Evolutionary conservation across 2,113 vertebrate species (phyloP).

Genomic region (Aleadryas rufinucha): DNA sequence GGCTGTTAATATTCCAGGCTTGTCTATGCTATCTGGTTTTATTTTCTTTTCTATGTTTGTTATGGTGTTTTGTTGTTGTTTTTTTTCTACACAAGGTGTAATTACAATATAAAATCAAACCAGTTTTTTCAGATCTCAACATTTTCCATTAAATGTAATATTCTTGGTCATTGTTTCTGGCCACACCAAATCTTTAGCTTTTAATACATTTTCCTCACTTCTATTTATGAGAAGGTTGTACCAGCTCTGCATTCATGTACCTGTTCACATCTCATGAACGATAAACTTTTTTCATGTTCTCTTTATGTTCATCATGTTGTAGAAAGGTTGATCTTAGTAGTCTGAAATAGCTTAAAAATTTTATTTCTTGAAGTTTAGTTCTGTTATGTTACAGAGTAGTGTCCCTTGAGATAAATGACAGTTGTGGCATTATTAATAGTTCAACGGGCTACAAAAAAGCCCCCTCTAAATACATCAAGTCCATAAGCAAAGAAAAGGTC

Average conservation of each 20-base stretch:
- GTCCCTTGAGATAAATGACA: not conserved
- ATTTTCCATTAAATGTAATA: not conserved
- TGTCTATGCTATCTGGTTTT: not conserved
- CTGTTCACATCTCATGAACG: not conserved
- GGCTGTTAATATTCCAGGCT: not conserved
- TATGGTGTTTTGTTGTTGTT: not conserved
- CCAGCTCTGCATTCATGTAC: not conserved
- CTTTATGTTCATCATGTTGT: not conserved
- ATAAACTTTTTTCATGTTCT: not conserved
- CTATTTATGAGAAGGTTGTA: not conserved
- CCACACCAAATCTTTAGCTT: not conserved
- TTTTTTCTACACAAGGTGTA: not conserved
- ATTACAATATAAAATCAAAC: not conserved
- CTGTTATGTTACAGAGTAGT: not conserved
- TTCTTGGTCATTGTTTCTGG: not conserved
- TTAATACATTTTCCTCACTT: not conserved
- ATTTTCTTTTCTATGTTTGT: not conserved
- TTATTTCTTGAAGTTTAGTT: not conserved
- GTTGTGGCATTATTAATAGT: not conserved
- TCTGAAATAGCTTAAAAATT: not conserved
- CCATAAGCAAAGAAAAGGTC: not conserved
- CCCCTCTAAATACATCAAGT: not conserved
- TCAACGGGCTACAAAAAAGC: not conserved
- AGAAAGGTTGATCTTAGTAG: not conserved
- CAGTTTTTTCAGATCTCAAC: not conserved